A percentile compares a stretch with the other conserved stretches of the same genome.
These are phyloP conservation scores for Poeciliopsis turrubarensis DNA, from an alignment of 2,113 vertebrate genomes.

Conservation along the genomic window DNA sequence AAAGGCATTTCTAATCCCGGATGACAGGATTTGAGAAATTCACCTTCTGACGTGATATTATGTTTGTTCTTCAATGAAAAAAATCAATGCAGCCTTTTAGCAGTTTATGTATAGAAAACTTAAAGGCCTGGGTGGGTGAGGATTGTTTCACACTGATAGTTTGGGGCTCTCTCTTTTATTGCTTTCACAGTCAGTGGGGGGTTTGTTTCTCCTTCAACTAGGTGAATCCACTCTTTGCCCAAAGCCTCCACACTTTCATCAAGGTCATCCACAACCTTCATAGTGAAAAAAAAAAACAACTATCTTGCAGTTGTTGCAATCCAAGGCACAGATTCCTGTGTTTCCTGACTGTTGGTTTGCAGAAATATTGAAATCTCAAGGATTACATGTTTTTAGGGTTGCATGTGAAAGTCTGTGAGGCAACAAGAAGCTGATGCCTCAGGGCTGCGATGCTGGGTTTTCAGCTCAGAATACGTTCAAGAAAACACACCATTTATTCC, in stretches of 20 bases:
- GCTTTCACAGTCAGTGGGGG: constrained; percentile 10
- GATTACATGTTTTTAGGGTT: not conserved
- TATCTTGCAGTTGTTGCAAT: not conserved
- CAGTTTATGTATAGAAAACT: not conserved
- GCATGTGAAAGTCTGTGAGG: constrained; percentile 2
- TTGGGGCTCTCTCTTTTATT: constrained; percentile 19
- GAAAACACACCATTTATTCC: not conserved
- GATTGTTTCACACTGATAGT: constrained; percentile 23
- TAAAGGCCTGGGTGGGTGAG: constrained; percentile 2
- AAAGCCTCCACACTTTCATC: constrained; percentile 48
- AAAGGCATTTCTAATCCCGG: not conserved
- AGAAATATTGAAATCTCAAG: not conserved
- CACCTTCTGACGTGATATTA: not conserved
- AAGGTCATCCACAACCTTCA: constrained; percentile 43
- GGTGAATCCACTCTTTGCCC: constrained; percentile 43
- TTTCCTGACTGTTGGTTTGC: too few species aligned
- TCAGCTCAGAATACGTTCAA: constrained; percentile 8
- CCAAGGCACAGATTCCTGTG: not conserved
- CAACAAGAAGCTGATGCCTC: not conserved
- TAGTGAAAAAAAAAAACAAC: not conserved
- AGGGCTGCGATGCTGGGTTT: not conserved
- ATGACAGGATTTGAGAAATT: not conserved
- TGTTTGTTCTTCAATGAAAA: not conserved
- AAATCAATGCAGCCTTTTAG: not conserved
- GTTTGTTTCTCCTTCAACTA: constrained; percentile 43